Evolutionary conservation across 2,797 vertebrate genomes (phyloP), one percentile per base, ranked within the genome.

Genomic region (Bryconaethiops microstoma): DNA sequence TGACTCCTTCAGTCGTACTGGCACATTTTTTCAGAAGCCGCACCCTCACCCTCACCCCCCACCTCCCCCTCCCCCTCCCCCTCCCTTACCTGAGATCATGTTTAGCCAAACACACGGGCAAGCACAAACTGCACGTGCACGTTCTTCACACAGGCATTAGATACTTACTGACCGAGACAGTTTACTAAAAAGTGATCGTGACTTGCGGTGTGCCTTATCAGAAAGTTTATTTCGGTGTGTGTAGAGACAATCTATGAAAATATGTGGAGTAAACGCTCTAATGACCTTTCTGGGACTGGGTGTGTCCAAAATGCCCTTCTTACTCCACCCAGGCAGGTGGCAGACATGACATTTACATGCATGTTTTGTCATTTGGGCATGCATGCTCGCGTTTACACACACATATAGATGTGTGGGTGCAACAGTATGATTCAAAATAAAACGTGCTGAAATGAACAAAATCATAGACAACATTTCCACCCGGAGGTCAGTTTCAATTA

Each of bases 11-110:
- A 76, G 78, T 79, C 81, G 76, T 2, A 59, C 54, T 79, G 81
- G 73, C 81, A 85, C 86, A 85, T 85, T 87, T 79, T 55, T 87
- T 74, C 5, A 50, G 10, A 74, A 52, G 71, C 86, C 82, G 82
- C 86, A 78, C 86, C 86, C 83, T 83, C 4, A 2, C 35, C 4
- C 35, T 3, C 2, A 79, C 75, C 79, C 78, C 81, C 72, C n/a
- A n/a, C n/a, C 4, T 35, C 35, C 4, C 35, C 0, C 2, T 82
- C 75, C 79, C 78, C 81, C 72, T 14, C 42, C 68, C 86, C 81
- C 78, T 77, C 81, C 86, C 79, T 82, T 75, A 82, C 83, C 86
- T 80, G 81, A 76, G 45, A 67, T 54, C 60, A 78, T 84, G 70
- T 70, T 79, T 39, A 23, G 79, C 52, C 55, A 72, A 14, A 62